Percentiles rank a stretch among this genome's conserved stretches.
These are phyloP conservation scores for Timema podura DNA, from an alignment of 2,888 invertebrate genomes.

Conservation along the genomic window DNA sequence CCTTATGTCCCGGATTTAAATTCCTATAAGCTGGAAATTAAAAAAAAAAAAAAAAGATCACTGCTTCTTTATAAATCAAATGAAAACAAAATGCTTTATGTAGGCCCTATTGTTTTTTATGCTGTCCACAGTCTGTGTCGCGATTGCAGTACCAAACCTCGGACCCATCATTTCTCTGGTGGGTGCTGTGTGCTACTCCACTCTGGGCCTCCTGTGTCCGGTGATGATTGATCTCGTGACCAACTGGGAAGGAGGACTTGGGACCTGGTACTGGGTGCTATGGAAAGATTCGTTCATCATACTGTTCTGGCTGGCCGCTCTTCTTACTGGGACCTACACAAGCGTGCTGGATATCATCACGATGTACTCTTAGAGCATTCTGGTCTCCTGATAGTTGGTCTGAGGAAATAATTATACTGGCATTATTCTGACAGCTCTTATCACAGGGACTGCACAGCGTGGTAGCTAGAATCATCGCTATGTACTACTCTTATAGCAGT, in stretches of 20 bases:
- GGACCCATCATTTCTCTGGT: constrained; percentile 31
- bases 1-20: no score
- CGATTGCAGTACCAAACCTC: constrained; percentile 28
- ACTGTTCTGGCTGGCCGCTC: constrained; percentile 19
- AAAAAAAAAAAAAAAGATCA: no score
- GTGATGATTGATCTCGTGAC: constrained; percentile 28
- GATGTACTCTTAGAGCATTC: constrained; percentile 12
- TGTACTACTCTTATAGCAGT: no score
- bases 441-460: no score
- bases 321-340: constrained; percentile 26
- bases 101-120: no score
- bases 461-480: no score
- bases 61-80: no score
- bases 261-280: constrained; percentile 22
- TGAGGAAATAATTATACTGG: no score
- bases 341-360: constrained; percentile 27
- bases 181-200: constrained; percentile 31
- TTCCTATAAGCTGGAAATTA: no score
- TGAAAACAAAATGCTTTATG: no score
- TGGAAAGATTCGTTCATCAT: constrained; percentile 23
- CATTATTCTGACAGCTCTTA: no score
- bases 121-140: constrained; percentile 23
- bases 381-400: no score
- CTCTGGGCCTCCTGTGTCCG: constrained; percentile 30
- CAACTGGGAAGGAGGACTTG: constrained; percentile 24